Evolutionary conservation across 1,140 invertebrate genomes (phyloP).

Genomic region (Proctacanthus coquilletti): DNA sequence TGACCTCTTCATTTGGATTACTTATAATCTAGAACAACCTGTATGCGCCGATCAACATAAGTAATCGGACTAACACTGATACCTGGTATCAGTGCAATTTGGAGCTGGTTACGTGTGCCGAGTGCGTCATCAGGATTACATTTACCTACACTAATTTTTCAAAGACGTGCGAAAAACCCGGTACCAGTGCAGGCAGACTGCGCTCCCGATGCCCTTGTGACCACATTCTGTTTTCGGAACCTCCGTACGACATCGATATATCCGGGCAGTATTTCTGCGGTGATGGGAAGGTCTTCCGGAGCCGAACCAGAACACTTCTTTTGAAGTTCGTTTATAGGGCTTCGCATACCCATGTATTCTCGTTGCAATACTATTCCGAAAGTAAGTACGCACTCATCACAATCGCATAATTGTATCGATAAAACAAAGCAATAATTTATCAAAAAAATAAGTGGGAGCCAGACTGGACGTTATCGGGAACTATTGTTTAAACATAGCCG

Average conservation of each 20-base stretch:
- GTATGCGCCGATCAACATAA: constrained; percentile 13
- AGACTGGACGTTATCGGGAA: no score
- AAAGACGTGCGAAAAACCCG: constrained; percentile 23
- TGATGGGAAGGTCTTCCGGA: constrained; percentile 39
- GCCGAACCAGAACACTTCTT: constrained; percentile 42
- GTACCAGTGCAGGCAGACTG: constrained; percentile 12
- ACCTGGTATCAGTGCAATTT: constrained; percentile 43
- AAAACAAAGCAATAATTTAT: no score
- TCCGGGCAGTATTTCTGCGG: constrained; percentile 46
- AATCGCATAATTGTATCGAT: no score
- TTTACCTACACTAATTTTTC: constrained; percentile 37
- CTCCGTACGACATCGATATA: constrained; percentile 42
- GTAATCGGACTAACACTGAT: constrained; percentile 15
- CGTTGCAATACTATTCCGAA: constrained; percentile 46
- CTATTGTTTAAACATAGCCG: no score
- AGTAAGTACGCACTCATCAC: no score
- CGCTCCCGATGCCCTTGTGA: constrained; percentile 39
- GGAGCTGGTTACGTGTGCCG: constrained; percentile 53
- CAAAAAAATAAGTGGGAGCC: no score
- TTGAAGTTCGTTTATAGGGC: constrained; percentile 46
- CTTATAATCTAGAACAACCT: constrained; percentile 23
- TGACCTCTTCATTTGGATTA: no score
- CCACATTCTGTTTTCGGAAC: constrained; percentile 51
- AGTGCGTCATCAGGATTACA: constrained; percentile 46
- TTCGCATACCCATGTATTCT: constrained; percentile 46